Evolutionary conservation across 53 echinoderm and acorn worm species (phyloP).

Genomic region (Luidia sarsii): DNA sequence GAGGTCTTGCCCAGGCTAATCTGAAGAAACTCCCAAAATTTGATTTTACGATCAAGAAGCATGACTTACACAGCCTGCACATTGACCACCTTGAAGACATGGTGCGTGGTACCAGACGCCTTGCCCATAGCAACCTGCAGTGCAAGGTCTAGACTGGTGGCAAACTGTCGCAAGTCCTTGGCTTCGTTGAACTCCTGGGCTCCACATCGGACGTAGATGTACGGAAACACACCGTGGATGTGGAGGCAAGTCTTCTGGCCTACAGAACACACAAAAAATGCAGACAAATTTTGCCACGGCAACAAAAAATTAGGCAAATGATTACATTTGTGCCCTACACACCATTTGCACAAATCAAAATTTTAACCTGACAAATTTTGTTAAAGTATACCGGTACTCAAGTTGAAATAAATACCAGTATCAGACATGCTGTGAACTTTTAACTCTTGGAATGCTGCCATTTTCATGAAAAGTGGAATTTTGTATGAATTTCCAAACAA

Average conservation of each 20-base stretch:
- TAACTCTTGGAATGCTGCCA: no score
- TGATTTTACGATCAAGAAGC: not conserved
- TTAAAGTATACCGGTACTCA: no score
- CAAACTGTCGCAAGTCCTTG: constrained; percentile 77
- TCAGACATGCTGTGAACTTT: no score
- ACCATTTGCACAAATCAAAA: no score
- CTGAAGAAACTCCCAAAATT: not conserved
- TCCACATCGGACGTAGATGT: constrained; percentile 85
- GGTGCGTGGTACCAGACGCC: constrained; percentile 64
- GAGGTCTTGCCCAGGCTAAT: not conserved
- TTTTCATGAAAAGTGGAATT: no score
- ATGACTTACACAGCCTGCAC: constrained; percentile 88
- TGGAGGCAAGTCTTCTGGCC: constrained; percentile 98
- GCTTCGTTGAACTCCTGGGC: constrained; percentile 56
- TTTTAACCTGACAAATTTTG: no score
- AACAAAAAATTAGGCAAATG: no score
- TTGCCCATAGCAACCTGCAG: constrained; percentile 91
- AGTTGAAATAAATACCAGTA: no score
- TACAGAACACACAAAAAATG: no score
- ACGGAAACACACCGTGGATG: constrained; percentile 95
- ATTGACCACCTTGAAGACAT: constrained; percentile 87
- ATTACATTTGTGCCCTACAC: no score
- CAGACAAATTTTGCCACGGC: no score
- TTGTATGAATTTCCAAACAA: no score
- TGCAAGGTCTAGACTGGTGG: constrained; percentile 85